Evolutionary conservation across 23 tunicate species (phyloP), one percentile per base, ranked within the genome.

Genomic region (Ciona savignyi): DNA sequence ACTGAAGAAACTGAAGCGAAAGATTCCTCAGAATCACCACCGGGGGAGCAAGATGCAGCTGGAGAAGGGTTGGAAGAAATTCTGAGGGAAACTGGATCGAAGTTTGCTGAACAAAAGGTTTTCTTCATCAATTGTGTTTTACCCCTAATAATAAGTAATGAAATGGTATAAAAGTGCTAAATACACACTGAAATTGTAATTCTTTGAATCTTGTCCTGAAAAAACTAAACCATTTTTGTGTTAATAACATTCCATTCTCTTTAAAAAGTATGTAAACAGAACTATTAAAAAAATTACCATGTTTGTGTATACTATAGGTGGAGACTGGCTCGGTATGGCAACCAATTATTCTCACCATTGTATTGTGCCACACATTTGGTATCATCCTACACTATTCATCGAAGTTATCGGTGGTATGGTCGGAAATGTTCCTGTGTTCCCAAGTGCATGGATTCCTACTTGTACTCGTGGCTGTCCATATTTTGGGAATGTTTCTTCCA

Each of bases 401-500:
- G 0, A 22, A 23, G 1, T 86, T 86, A 30, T 66, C 77, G 25
- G 21, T 75, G 23, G 74, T 77, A 23, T 86, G 93, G 93, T 79
- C 93, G 24, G 70, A 69, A 69, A 86, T 86, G 93, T 86, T 70
- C 26, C 2, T 72, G 23, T 22, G 78, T 26, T 24, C 79, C 0
- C 67, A 24, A 19, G 70, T 32, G 1, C 24, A 28, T 4, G 70
- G 84, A 60, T 30, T 85, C 15, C 65, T 72, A 1, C 61, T 85
- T 23, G 33, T 86, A 33, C 77, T 73, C 23, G 21, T 75, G 11
- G 67, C 74, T 26, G 78, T 76, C 9, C 68, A 65, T 29, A 28
- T 70, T 1, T 2, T 62, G 9, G 67, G 78, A 35, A 27, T 80
- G 73, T 30, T 70, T 22, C 23, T 86, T 66, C n/a, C n/a, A n/a